Conservation (phyloP, 1,140 invertebrate species). For the Medauroidea extradentata region DNA sequence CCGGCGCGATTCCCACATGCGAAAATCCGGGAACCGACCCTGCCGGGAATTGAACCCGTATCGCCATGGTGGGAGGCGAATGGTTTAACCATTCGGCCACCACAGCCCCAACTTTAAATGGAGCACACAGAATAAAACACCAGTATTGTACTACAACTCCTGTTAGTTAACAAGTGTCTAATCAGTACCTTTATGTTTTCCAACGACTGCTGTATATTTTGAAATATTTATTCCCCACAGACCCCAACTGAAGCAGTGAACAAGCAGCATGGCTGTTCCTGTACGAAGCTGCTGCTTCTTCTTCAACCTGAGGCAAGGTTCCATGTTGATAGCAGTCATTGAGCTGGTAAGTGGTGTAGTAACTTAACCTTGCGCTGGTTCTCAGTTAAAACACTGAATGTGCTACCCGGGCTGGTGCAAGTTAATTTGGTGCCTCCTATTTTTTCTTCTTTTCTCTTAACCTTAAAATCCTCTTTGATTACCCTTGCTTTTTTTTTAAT, state of each 20-base stretch:
- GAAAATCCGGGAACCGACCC: too few relatives aligned
- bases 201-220: too few relatives aligned
- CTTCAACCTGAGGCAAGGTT: slow-evolving; percentile 47
- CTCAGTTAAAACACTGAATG: not conserved
- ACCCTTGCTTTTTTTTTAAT: not conserved
- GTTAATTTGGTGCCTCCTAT: not conserved
- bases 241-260: not conserved
- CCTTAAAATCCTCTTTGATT: not conserved
- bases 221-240: too few relatives aligned
- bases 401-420: not conserved
- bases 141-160: too few relatives aligned
- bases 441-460: not conserved
- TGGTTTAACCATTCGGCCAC: too few relatives aligned
- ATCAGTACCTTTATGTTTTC: too few relatives aligned
- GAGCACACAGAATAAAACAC: too few relatives aligned
- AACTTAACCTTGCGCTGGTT: not conserved
- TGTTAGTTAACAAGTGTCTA: too few relatives aligned
- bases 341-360: slow-evolving; percentile 48
- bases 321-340: slow-evolving; percentile 46
- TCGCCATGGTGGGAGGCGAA: too few relatives aligned
- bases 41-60: too few relatives aligned
- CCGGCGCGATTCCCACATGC: too few relatives aligned
- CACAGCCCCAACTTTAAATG: too few relatives aligned
- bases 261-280: slow-evolving; percentile 4
- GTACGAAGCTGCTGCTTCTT: slow-evolving; percentile 42